These are phyloP conservation scores for Anadara kagoshimensis DNA, from an alignment of 1,140 invertebrate genomes.

Conservation along the genomic window DNA sequence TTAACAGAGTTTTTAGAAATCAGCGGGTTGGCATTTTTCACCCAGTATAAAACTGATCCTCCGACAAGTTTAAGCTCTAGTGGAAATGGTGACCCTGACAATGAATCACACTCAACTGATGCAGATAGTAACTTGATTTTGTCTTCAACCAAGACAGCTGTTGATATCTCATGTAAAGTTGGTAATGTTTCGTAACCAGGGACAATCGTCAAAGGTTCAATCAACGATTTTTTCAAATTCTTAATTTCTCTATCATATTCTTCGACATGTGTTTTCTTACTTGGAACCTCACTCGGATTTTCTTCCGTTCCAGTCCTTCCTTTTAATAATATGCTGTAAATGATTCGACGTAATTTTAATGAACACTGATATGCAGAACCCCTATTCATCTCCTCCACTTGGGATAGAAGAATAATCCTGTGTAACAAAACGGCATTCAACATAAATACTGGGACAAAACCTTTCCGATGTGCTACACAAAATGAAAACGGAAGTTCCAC, in stretches of 20 bases:
- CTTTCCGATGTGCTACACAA: conserved; percentile 77
- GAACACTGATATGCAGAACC: conserved; percentile 79
- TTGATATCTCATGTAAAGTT: conserved; percentile 35
- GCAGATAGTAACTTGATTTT: conserved; percentile 48
- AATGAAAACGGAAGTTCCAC: conserved; percentile 79
- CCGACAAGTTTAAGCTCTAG: conserved; percentile 80
- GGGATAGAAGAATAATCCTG: conserved; percentile 81
- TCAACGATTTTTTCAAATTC: conserved; percentile 57
- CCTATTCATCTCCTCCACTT: conserved; percentile 82
- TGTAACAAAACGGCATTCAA: conserved; percentile 81
- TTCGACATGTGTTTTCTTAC: conserved; percentile 66
- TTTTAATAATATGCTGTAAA: conserved; percentile 79
- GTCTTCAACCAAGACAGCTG: conserved; percentile 24
- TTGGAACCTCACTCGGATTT: conserved; percentile 30
- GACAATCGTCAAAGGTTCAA: conserved; percentile 47
- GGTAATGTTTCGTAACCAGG: conserved; percentile 54
- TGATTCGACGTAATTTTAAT: conserved; percentile 79
- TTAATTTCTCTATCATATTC: conserved; percentile 66
- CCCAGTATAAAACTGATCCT: conserved; percentile 81
- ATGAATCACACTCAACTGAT: conserved; percentile 35
- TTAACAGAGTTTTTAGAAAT: conserved; percentile 50
- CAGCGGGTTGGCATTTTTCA: conserved; percentile 71
- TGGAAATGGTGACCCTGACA: conserved; percentile 73
- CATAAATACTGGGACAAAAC: conserved; percentile 78
- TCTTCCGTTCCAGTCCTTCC: conserved; percentile 6